Evolutionary conservation across 1,140 invertebrate species (phyloP).

Genomic region (Lepidurus apus): DNA sequence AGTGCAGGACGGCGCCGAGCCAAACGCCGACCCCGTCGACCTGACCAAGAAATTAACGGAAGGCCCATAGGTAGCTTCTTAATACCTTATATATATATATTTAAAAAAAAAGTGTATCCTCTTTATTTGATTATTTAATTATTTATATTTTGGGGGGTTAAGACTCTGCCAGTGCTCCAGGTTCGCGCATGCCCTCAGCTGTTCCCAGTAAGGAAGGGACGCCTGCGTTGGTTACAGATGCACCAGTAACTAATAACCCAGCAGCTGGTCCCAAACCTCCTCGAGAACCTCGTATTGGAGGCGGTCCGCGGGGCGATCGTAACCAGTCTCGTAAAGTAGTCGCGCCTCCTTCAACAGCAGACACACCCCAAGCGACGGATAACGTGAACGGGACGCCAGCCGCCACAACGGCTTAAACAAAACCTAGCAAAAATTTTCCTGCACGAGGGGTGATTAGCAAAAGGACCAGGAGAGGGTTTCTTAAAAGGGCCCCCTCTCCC

Average conservation of each 20-base stretch:
- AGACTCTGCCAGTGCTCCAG: slow-evolving; percentile 25
- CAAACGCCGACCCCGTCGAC: slow-evolving; percentile 26
- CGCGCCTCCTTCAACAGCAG: background rate
- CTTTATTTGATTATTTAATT: no score
- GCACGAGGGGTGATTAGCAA: background rate
- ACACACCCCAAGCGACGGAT: slow-evolving; percentile 1
- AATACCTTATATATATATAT: no score
- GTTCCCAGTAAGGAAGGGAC: slow-evolving; percentile 27
- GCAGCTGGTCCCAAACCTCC: background rate
- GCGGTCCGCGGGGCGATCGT: background rate
- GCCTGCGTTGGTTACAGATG: slow-evolving; percentile 19
- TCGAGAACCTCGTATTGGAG: slow-evolving; percentile 7
- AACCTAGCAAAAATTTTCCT: background rate
- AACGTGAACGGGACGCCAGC: slow-evolving; percentile 26
- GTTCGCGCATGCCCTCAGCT: slow-evolving; percentile 27
- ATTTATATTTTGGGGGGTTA: no score
- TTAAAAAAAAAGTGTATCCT: no score
- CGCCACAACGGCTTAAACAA: background rate
- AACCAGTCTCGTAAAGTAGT: slow-evolving; percentile 14
- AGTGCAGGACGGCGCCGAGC: slow-evolving; percentile 27
- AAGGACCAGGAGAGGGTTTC: background rate
- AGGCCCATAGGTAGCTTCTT: background rate
- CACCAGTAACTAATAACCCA: background rate
- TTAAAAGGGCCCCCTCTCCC: background rate
- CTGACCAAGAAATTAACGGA: slow-evolving; percentile 30